phyloP scores from a whole-genome alignment of 2,888 invertebrate species.

The Junonia oenone region DNA sequence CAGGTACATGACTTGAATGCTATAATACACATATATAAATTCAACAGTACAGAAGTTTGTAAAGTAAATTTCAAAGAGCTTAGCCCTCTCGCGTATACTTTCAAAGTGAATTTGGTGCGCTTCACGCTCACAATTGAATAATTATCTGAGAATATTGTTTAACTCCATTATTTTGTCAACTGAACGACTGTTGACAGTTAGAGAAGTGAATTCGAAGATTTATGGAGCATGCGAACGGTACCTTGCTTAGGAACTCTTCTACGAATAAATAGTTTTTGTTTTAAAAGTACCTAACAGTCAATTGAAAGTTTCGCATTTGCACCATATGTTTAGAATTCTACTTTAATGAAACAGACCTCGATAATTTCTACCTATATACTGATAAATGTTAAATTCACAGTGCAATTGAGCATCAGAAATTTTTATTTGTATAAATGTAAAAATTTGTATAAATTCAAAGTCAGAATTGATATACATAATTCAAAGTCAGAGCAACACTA shows the following conservation, averaged over 20 bases:
- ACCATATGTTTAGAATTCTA: no score
- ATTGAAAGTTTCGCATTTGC: no score
- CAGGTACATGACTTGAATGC: no score
- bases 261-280: not conserved
- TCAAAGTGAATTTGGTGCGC: slow-evolving; percentile 20
- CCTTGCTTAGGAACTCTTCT: slow-evolving; percentile 1
- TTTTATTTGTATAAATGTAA: no score
- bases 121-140: slow-evolving; percentile 46
- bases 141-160: slow-evolving; percentile 54
- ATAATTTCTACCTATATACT: not conserved
- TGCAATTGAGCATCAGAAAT: no score
- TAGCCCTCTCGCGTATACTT: not conserved
- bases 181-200: slow-evolving; percentile 50
- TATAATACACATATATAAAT: no score
- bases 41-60: no score
- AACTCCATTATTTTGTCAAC: slow-evolving; percentile 60
- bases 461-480: no score
- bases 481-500: no score
- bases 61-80: not conserved
- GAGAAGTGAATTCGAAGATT: slow-evolving; percentile 58
- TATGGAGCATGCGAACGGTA: slow-evolving; percentile 39
- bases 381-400: no score
- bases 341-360: no score
- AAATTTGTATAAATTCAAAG: no score
- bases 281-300: not conserved